These are phyloP conservation scores for Plusia festucae DNA, from an alignment of 2,888 invertebrate species.

Conservation along the genomic window DNA sequence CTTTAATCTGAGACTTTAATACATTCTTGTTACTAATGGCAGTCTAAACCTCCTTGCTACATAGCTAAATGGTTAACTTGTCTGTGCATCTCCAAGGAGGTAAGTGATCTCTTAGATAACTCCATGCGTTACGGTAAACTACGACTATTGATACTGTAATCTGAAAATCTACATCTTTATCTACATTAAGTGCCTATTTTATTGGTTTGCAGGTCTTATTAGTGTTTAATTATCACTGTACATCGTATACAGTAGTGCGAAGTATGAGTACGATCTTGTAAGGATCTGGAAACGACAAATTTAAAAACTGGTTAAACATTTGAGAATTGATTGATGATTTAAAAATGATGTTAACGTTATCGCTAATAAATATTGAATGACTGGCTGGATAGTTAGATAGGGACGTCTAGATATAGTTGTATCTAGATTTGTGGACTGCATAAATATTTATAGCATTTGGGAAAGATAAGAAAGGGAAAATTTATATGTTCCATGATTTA, in stretches of 20 bases:
- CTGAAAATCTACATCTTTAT: conserved; percentile 45
- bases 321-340: not conserved
- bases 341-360: not conserved
- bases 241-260: conserved; percentile 85
- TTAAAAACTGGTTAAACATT: not conserved
- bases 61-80: conserved; percentile 12
- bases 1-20: too few species aligned
- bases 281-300: conserved; percentile 78
- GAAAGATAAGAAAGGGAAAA: too few species aligned
- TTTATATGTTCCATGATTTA: not conserved
- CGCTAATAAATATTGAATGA: not conserved
- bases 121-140: conserved; percentile 33
- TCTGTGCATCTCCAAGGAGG: conserved; percentile 37
- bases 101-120: conserved; percentile 36
- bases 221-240: conserved; percentile 72
- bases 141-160: conserved; percentile 37
- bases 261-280: conserved; percentile 84
- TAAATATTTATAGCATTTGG: not conserved
- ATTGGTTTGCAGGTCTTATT: conserved; percentile 20
- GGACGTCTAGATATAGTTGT: not conserved
- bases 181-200: conserved; percentile 35
- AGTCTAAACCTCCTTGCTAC: conserved; percentile 11
- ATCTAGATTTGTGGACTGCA: not conserved
- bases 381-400: not conserved
- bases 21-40: not conserved